Conservation (phyloP, 92 coral and sea anemone species). For the Heliopora coerulea region DNA sequence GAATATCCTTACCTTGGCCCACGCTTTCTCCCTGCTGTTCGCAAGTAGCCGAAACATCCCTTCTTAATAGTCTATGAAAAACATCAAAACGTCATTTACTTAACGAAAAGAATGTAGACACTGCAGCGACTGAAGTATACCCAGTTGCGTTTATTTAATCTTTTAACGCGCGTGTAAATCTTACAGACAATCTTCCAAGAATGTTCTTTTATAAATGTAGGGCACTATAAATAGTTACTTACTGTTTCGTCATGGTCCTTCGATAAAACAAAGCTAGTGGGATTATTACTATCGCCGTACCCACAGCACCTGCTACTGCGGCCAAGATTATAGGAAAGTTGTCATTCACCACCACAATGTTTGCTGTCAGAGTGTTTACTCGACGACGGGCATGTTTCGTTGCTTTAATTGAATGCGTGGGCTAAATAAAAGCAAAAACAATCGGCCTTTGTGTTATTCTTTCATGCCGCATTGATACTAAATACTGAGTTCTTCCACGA, state of each 20-base stretch:
- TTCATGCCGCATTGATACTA: no score
- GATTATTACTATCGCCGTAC: conserved; percentile 18
- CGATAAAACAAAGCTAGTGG: conserved; percentile 26
- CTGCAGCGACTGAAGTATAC: no score
- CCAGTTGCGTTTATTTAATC: no score
- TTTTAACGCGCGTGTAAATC: no score
- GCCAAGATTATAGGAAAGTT: conserved; percentile 22
- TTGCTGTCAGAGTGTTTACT: background rate
- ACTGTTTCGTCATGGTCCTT: conserved; percentile 13
- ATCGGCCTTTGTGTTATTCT: no score
- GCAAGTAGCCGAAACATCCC: background rate
- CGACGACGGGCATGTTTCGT: background rate
- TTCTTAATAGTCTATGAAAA: background rate
- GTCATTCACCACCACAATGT: conserved; percentile 26
- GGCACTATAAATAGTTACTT: background rate
- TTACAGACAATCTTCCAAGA: no score
- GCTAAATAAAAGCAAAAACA: background rate
- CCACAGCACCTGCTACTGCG: conserved; percentile 33
- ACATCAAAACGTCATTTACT: background rate
- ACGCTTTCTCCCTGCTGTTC: conserved; percentile 12
- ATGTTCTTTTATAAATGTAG: no score
- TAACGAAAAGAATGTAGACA: background rate
- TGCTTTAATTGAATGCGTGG: background rate
- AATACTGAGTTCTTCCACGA: no score
- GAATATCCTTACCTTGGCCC: conserved; percentile 12